These are phyloP conservation scores for Drosophila atripex DNA, from an alignment of 2,888 invertebrate species.

Conservation along the genomic window DNA sequence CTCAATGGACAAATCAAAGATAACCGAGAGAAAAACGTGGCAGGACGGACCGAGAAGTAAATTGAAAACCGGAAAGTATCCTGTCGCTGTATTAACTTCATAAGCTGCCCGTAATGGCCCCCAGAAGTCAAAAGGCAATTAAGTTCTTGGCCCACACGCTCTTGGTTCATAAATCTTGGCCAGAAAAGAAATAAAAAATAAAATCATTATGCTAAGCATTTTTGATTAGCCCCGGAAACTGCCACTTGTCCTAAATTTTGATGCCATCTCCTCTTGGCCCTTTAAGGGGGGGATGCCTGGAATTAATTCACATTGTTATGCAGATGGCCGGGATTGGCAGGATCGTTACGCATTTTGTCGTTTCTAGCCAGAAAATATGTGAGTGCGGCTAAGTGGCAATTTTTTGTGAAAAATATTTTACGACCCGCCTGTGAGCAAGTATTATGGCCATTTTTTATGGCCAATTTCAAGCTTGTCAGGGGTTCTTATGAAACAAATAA, in stretches of 20 bases:
- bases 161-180: constrained; percentile 46
- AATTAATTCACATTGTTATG: constrained; percentile 47
- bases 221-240: constrained; percentile 30
- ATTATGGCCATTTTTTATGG: background rate
- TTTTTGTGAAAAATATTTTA: constrained; percentile 5
- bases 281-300: background rate
- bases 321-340: constrained; percentile 26
- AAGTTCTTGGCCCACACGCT: constrained; percentile 32
- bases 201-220: constrained; percentile 20
- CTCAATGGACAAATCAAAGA: constrained; percentile 78
- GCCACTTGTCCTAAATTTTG: constrained; percentile 23
- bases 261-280: constrained; percentile 14
- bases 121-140: constrained; percentile 45
- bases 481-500: background rate
- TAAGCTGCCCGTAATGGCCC: constrained; percentile 3
- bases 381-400: constrained; percentile 21
- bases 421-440: background rate
- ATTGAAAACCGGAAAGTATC: constrained; percentile 34
- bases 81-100: background rate
- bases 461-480: constrained; percentile 1
- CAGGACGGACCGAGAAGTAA: constrained; percentile 12
- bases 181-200: constrained; percentile 17
- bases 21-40: constrained; percentile 55
- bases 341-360: constrained; percentile 25
- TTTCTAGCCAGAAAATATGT: background rate